phyloP scores from a whole-genome alignment of 2,888 invertebrate species.

The Diabrotica balteata region DNA sequence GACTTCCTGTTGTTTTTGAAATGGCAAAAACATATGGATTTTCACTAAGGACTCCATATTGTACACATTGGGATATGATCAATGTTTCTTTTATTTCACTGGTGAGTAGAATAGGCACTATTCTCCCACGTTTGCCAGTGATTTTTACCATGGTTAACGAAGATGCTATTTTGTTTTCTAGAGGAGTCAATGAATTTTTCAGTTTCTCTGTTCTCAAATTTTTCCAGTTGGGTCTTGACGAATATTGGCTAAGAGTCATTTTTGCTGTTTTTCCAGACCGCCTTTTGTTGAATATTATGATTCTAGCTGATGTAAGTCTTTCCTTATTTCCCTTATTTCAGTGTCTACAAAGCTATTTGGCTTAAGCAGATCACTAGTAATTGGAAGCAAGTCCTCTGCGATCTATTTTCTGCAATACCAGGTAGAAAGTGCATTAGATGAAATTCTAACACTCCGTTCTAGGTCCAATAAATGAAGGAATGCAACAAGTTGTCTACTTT shows the following conservation, averaged over 20 bases:
- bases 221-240: constrained; percentile 13
- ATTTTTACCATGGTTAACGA: constrained; percentile 8
- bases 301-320: constrained; percentile 24
- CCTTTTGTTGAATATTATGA: constrained; percentile 34
- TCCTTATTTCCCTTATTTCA: constrained; percentile 24
- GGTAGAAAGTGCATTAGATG: constrained; percentile 34
- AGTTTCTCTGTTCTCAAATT: constrained; percentile 8
- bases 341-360: constrained; percentile 30
- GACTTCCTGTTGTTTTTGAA: constrained; percentile 6
- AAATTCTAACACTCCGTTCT: constrained; percentile 36
- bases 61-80: constrained; percentile 4
- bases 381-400: constrained; percentile 35
- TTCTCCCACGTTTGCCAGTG: not conserved
- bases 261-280: not conserved
- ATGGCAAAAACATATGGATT: constrained; percentile 17
- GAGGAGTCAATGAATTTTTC: constrained; percentile 1
- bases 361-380: constrained; percentile 37
- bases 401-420: constrained; percentile 33
- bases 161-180: constrained; percentile 11
- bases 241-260: no score
- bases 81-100: constrained; percentile 13
- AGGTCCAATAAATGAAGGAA: no score
- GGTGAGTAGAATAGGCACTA: constrained; percentile 7
- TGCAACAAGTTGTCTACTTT: no score
- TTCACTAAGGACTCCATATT: constrained; percentile 3